These are phyloP conservation scores for Rynchops niger DNA, from an alignment of 2,113 vertebrate genomes.

Conservation along the genomic window DNA sequence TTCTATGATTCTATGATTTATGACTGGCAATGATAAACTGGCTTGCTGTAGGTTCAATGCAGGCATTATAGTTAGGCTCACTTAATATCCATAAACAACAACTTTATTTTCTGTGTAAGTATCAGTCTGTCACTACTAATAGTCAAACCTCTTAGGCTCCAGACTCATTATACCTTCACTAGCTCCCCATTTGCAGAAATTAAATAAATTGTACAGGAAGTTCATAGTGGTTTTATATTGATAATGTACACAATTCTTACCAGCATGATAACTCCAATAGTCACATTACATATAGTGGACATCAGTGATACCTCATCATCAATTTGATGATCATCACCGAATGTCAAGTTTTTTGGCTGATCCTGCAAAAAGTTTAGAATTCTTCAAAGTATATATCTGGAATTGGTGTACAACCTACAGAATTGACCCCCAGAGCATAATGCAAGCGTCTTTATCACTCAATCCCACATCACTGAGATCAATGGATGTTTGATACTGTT, in stretches of 20 bases:
- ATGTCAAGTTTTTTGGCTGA: neutral
- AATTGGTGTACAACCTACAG: neutral
- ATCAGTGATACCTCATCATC: neutral
- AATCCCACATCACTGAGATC: neutral
- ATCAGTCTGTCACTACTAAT: neutral
- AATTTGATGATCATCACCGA: neutral
- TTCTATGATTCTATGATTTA: neutral
- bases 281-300: neutral
- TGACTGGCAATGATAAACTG: neutral
- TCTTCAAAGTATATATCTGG: neutral
- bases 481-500: neutral
- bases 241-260: neutral
- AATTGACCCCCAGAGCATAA: neutral
- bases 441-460: neutral
- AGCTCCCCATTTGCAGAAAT: neutral
- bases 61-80: neutral
- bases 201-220: neutral
- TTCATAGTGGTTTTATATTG: neutral
- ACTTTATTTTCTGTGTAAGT: neutral
- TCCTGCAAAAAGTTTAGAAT: neutral
- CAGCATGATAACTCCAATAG: neutral
- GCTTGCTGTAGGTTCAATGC: neutral
- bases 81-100: neutral
- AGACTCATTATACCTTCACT: neutral
- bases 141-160: neutral